Percentiles rank a stretch among this genome's conserved stretches.
These are phyloP conservation scores for Volucella inanis DNA, from an alignment of 2,888 invertebrate genomes.

Conservation along the genomic window DNA sequence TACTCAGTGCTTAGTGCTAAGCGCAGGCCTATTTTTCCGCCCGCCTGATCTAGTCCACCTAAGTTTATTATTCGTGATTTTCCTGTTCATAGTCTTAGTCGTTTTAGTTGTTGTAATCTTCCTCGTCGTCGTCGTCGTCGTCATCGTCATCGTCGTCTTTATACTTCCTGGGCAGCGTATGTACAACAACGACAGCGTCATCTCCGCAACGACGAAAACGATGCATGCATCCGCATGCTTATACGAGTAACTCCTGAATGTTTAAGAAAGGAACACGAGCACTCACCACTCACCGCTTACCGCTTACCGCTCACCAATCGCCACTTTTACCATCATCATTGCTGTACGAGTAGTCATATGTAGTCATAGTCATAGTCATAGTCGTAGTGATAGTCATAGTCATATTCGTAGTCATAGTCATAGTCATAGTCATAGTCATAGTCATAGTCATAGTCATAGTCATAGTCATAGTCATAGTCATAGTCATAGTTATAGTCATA, in stretches of 20 bases:
- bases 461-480: neutral
- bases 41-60: slow-evolving; percentile 9
- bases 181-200: slow-evolving; percentile 12
- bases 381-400: no score
- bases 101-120: neutral
- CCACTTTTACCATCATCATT: neutral
- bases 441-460: no score
- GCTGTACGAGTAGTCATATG: neutral
- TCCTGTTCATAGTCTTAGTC: slow-evolving; percentile 45
- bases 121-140: neutral
- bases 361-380: neutral
- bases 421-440: neutral
- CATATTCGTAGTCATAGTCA: no score
- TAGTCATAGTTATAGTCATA: slow-evolving; percentile 8
- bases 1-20: slow-evolving; percentile 9
- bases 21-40: neutral
- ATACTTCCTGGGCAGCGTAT: slow-evolving; percentile 56
- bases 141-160: slow-evolving; percentile 10
- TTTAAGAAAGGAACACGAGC: slow-evolving; percentile 38
- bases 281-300: neutral
- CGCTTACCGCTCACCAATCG: slow-evolving; percentile 2
- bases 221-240: slow-evolving; percentile 51
- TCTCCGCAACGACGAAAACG: neutral
- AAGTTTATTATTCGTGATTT: slow-evolving; percentile 60
- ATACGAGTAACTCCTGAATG: slow-evolving; percentile 7